Conservation (phyloP, 2,797 vertebrate genomes). For the Malurus leucopterus region DNA sequence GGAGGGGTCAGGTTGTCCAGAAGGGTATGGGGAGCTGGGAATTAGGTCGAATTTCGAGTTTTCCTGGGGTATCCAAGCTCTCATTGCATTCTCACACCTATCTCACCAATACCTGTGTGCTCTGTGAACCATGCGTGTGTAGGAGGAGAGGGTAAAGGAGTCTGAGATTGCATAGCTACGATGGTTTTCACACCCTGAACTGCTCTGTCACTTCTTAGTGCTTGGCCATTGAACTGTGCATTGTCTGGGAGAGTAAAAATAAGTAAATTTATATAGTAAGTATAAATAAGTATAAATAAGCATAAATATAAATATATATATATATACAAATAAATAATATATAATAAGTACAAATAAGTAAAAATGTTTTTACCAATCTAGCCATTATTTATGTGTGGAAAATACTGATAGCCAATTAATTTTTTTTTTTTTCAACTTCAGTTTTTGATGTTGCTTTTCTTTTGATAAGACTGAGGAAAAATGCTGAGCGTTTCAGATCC, state of each 20-base stretch:
- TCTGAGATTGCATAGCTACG: not conserved
- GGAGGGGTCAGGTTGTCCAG: not conserved
- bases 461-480: not conserved
- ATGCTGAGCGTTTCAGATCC: not conserved
- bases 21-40: not conserved
- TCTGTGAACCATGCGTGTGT: accelerated
- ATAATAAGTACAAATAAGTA: not conserved
- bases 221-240: not conserved
- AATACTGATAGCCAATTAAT: not conserved
- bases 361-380: not conserved
- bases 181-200: not conserved
- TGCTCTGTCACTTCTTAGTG: not conserved
- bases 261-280: not conserved
- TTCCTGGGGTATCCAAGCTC: accelerated
- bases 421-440: not conserved
- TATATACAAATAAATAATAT: no score
- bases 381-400: not conserved
- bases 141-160: not conserved
- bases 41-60: not conserved
- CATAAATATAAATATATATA: no score
- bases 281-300: no score
- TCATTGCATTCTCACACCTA: accelerated
- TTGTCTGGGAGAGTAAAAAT: not conserved
- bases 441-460: not conserved
- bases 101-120: not conserved